Evolutionary conservation across 2,797 vertebrate genomes (phyloP).

Genomic region (Catostomus latipinnis): DNA sequence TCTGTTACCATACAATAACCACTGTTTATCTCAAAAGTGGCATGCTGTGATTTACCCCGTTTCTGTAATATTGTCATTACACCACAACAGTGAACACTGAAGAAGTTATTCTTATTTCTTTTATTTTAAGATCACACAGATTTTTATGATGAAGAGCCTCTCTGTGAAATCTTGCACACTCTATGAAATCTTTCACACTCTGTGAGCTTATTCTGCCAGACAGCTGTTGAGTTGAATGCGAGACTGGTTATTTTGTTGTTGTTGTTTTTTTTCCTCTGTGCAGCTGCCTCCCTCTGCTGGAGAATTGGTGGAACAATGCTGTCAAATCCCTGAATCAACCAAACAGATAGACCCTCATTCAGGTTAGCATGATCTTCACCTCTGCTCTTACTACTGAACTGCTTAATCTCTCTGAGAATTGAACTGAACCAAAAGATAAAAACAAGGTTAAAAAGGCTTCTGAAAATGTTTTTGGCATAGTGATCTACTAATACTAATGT

Average conservation of each 20-base stretch:
- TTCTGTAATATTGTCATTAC: no score
- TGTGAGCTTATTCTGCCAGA: slow-evolving; percentile 21
- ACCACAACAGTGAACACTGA: no score
- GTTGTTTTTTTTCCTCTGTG: slow-evolving; percentile 44
- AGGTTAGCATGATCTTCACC: neutral
- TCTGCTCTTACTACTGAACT: no score
- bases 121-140: no score
- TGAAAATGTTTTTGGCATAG: no score
- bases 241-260: neutral
- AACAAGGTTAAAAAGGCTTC: no score
- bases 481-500: no score
- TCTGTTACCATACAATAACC: no score
- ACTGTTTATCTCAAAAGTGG: no score
- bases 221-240: slow-evolving; percentile 9
- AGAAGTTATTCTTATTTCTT: no score
- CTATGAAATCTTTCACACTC: slow-evolving; percentile 2
- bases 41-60: no score
- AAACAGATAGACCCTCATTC: slow-evolving; percentile 62
- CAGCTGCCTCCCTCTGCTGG: slow-evolving; percentile 76
- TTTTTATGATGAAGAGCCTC: neutral
- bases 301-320: slow-evolving; percentile 65
- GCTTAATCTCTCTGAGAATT: neutral
- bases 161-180: neutral
- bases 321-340: slow-evolving; percentile 52
- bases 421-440: no score